Base-by-base conservation (phyloP, 2,797 vertebrate species). In the Microctenopoma steveboyesi region DNA sequence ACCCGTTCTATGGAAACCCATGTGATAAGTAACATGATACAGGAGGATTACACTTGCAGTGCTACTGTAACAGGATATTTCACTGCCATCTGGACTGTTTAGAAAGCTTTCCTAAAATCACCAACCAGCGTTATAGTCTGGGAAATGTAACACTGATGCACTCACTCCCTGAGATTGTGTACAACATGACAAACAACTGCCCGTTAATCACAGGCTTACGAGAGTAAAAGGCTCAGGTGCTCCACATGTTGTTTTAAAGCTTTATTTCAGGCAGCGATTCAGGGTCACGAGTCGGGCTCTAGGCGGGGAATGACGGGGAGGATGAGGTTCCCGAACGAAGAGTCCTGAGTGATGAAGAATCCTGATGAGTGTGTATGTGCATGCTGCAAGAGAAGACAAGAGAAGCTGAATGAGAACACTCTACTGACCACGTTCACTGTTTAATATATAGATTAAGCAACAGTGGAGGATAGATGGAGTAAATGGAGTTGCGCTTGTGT, bases 271-370 rank as follows among this genome's bases (percentile, higher is more conserved):
- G 49, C 45, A 62, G 49, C 13, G 14, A 7, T 62, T 42, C 59
- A 65, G 73, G 56, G 54, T 90, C 81, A 86, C 4, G 92, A 96
- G 65, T 97, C 95, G 3, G 95, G 94, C 65, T 98, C 97, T 72
- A 98, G 93, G 61, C 97, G 95, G 22, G 97, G 97, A 74, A 98
- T 83, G 43, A 99, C 97, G 0, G 97, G 98, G 84, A 99, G 96
- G 92, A 99, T 99, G 68, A 99, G 96, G 90, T 99, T 99, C 86
- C 97, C 97, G 80, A 99, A 99, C 0, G 97, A 97, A 5, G 97
- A 99, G 87, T 99, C 97, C 85, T 99, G 98, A 66, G 97, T 99
- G 92, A 99, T 98, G 94, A 98, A 99, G 92, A 98, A 99, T 85
- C 97, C 97, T 2, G 97, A 96, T 3, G 97, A 99, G 85, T 98